Base-by-base conservation (phyloP, 1,140 invertebrate genomes). In the Tachypleus tridentatus region DNA sequence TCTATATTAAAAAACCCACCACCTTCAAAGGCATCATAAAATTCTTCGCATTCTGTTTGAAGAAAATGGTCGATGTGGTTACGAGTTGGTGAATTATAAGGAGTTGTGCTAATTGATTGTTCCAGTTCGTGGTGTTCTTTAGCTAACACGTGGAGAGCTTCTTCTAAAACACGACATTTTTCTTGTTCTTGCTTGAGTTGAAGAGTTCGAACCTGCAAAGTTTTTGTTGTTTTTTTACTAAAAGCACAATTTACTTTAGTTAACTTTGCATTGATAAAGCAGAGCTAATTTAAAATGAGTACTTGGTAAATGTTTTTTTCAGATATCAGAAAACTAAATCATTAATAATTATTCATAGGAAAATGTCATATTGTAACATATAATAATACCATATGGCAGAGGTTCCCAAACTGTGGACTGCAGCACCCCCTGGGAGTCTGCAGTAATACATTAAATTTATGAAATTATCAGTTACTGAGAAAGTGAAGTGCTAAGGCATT, bases 41-140 rank as follows among this genome's bases (percentile, higher is more conserved):
- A 86, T 67, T 86, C 84, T 70, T 86, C 85, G 70, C 84, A 83
- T 66, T 83, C 83, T 29, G 82, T 83, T 69, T 82, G 63, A 62
- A 64, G 63, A 64, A 67, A 57, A 67, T 63, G 62, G 64, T 67
- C 61, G 65, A 62, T 10, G 2, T 29, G 29, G 29, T 29, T 29
- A 2, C 29, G 29, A 29, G 29, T 62, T n/a, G 69, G 66, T 8
- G 73, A 72, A 57, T 70, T 66, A 60, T 68, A 72, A 49, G 69
- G 70, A 57, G 70, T 72, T 11, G 78, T 79, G n/a, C 53, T 54
- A 47, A 84, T 79, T 3, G 84, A 83, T 73, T 83, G 80, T 71
- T 87, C 85, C 3, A 87, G 72, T 4, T 84, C 84, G 74, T 86
- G 84, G 71, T 87, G 85, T 67, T 86, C 84, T 52, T 81, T 77